phyloP scores from a whole-genome alignment of 2,797 vertebrate genomes.

The Rhadinocentrus ornatus region DNA sequence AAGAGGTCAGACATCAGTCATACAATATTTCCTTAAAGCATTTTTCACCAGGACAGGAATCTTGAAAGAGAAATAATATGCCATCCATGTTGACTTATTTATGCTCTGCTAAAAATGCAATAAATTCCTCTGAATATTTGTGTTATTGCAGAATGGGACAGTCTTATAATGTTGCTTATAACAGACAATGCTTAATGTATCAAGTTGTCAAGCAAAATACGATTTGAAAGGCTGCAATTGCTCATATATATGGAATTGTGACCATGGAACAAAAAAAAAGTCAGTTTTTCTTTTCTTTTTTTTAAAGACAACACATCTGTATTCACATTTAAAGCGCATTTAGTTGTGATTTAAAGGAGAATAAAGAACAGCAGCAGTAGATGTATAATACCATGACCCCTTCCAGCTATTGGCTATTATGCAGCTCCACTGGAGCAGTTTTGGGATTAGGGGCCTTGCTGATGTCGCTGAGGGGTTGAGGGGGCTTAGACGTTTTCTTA shows the following conservation, averaged over 20 bases:
- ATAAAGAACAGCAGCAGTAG: slow-evolving; percentile 10
- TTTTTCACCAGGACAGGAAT: slow-evolving; percentile 7
- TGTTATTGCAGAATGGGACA: slow-evolving; percentile 20
- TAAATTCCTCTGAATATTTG: slow-evolving; percentile 16
- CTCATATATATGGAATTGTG: slow-evolving; percentile 2
- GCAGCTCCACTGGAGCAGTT: slow-evolving; percentile 38
- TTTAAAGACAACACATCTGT: not conserved
- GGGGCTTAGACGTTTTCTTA: slow-evolving; percentile 36
- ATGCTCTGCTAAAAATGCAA: slow-evolving; percentile 28
- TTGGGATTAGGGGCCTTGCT: slow-evolving; percentile 39
- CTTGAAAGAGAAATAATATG: slow-evolving; percentile 20
- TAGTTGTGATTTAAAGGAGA: slow-evolving; percentile 15
- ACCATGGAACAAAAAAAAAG: not conserved
- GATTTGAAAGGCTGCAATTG: not conserved
- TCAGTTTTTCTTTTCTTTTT: not conserved
- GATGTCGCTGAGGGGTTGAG: slow-evolving; percentile 45
- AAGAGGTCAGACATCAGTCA: slow-evolving; percentile 68
- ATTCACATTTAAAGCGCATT: not conserved
- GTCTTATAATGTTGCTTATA: slow-evolving; percentile 13
- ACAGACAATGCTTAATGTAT: slow-evolving; percentile 21
- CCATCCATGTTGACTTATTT: slow-evolving; percentile 37
- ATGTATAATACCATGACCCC: slow-evolving; percentile 32
- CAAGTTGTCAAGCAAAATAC: slow-evolving; percentile 26
- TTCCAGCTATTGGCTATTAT: slow-evolving; percentile 36
- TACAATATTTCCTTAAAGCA: slow-evolving; percentile 9